phyloP scores from a whole-genome alignment of 2,888 invertebrate species.

The Drosophila fungiperda region DNA sequence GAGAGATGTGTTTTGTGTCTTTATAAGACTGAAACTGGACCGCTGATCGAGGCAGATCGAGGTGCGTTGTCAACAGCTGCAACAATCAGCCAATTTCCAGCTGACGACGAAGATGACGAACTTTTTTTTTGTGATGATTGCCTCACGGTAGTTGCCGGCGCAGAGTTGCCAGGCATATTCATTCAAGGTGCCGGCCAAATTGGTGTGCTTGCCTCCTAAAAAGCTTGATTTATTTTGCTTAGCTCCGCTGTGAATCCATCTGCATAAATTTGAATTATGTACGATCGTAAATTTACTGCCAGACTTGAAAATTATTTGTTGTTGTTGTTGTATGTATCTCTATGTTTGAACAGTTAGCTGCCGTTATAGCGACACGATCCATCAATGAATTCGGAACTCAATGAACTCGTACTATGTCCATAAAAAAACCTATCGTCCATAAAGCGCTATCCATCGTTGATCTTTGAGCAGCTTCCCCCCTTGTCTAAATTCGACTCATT shows the following conservation, averaged over 20 bases:
- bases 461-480: conserved; percentile 18
- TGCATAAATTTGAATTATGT: conserved; percentile 77
- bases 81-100: conserved; percentile 17
- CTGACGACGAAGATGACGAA: conserved; percentile 43
- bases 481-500: conserved; percentile 47
- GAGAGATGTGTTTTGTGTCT: conserved; percentile 8
- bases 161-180: conserved; percentile 60
- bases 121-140: conserved; percentile 31
- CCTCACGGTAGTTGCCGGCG: conserved; percentile 59
- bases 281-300: conserved; percentile 54
- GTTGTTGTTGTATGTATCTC: conserved; percentile 46
- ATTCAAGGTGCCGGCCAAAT: conserved; percentile 55
- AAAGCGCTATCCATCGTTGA: conserved; percentile 33
- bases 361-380: conserved; percentile 63
- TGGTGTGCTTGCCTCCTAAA: conserved; percentile 31
- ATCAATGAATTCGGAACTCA: conserved; percentile 70
- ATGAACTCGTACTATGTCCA: conserved; percentile 59
- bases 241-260: conserved; percentile 49
- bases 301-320: conserved; percentile 21
- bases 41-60: conserved; percentile 54
- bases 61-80: conserved; percentile 66
- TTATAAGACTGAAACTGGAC: conserved; percentile 61
- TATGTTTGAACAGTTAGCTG: conserved; percentile 51
- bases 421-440: conserved; percentile 28
- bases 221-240: conserved; percentile 67